Evolutionary conservation across 2,888 invertebrate genomes (phyloP).

Genomic region (Eupithecia abbreviata): DNA sequence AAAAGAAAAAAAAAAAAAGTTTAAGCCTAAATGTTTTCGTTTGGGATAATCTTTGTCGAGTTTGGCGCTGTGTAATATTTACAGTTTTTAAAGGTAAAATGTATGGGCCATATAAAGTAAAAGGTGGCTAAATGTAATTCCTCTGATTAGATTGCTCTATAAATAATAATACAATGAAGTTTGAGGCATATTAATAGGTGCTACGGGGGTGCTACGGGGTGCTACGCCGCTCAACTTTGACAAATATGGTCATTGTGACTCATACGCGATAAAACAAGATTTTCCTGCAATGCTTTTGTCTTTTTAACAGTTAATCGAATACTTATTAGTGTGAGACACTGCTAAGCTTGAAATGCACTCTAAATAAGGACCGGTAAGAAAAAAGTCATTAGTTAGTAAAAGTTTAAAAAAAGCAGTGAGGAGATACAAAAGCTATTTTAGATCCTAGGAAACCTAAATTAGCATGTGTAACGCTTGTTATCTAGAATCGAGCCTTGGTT

Average conservation of each 20-base stretch:
- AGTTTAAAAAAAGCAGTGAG: neutral
- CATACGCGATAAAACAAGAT: neutral
- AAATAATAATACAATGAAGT: neutral
- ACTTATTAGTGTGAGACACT: neutral
- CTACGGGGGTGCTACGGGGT: slow-evolving; percentile 9
- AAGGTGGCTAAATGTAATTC: neutral
- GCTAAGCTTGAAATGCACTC: neutral
- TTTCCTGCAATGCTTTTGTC: neutral
- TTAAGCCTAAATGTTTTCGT: no score
- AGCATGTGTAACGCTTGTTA: neutral
- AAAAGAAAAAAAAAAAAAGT: no score
- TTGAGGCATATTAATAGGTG: neutral
- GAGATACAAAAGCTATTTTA: no score
- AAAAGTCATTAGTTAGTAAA: neutral
- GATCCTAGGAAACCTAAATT: neutral
- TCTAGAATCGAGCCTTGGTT: neutral
- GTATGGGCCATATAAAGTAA: neutral
- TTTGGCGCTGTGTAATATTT: neutral
- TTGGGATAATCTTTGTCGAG: neutral
- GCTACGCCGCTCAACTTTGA: neutral
- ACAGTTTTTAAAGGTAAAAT: neutral
- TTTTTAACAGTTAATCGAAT: neutral
- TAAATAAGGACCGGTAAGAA: no score
- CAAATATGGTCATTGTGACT: neutral
- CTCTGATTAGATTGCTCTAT: neutral